Percentiles rank a stretch among this genome's conserved stretches.
Conservation (phyloP, 2,888 invertebrate genomes). For the Thysanoteuthis rhombus region DNA sequence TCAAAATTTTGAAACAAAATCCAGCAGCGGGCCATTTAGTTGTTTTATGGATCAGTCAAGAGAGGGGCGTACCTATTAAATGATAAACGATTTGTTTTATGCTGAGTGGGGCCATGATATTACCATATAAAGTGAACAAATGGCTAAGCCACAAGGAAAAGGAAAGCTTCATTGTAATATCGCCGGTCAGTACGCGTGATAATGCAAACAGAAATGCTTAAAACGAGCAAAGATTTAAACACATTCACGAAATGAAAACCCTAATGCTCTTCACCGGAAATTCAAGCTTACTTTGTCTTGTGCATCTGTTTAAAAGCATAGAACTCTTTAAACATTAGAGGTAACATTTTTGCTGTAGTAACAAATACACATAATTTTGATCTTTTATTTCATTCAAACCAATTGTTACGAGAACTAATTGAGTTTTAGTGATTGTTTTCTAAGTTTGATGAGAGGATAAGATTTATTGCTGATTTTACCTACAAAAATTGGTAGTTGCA, state of each 20-base stretch:
- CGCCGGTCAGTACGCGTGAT: neutral
- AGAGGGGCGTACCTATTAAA: neutral
- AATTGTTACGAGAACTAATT: too few relatives aligned
- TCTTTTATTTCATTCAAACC: too few relatives aligned
- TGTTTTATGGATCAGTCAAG: neutral
- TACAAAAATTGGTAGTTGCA: too few relatives aligned
- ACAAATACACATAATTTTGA: too few relatives aligned
- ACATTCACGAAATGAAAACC: neutral
- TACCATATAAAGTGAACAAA: neutral
- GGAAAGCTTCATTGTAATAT: neutral
- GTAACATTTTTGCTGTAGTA: too few relatives aligned
- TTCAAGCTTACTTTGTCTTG: too few relatives aligned
- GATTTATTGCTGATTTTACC: too few relatives aligned
- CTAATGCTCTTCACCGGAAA: neutral
- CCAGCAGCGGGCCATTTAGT: neutral
- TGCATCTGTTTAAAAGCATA: too few relatives aligned
- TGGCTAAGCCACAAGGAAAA: neutral
- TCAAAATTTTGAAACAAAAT: neutral
- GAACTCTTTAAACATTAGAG: too few relatives aligned
- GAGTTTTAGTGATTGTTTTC: too few relatives aligned
- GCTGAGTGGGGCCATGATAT: neutral
- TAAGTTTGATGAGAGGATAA: too few relatives aligned
- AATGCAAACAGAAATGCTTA: neutral
- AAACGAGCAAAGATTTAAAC: neutral
- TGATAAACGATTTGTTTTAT: neutral